Conservation (phyloP, 1,140 invertebrate genomes). For the Aphelinus atriplicis region DNA sequence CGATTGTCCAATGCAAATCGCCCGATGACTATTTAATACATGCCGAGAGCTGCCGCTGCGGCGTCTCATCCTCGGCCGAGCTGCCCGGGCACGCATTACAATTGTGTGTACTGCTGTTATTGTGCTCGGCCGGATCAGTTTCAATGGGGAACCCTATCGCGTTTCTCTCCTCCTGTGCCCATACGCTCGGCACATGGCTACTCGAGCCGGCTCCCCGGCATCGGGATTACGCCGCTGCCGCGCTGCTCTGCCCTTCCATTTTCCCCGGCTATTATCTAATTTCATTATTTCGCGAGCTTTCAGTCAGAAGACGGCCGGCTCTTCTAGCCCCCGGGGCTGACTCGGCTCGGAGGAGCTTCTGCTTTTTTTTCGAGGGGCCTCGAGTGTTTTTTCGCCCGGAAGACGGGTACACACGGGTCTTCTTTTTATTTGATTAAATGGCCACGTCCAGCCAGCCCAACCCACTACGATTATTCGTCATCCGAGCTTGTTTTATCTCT, state of each 20-base stretch:
- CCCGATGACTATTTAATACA: slow-evolving; percentile 41
- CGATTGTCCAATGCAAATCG: slow-evolving; percentile 40
- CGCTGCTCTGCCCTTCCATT: neutral
- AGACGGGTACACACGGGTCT: neutral
- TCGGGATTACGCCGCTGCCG: neutral
- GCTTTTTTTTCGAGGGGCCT: neutral
- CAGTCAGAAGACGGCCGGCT: neutral
- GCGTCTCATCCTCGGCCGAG: neutral
- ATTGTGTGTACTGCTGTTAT: slow-evolving; percentile 31
- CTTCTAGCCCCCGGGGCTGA: neutral
- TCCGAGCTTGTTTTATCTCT: neutral
- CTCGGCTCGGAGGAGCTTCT: neutral
- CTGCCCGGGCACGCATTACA: slow-evolving; percentile 20
- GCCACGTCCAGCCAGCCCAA: neutral
- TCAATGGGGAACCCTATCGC: slow-evolving; percentile 23
- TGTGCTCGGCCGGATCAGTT: slow-evolving; percentile 17
- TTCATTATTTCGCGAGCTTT: slow-evolving; percentile 29
- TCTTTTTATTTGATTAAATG: slow-evolving; percentile 32
- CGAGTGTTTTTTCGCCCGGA: slow-evolving; percentile 13
- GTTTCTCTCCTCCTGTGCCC: neutral
- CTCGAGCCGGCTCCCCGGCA: too few species aligned
- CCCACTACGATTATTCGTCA: neutral
- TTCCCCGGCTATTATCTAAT: slow-evolving; percentile 1
- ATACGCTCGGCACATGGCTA: slow-evolving; percentile 2
- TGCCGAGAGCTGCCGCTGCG: neutral